A percentile compares a stretch with the other conserved stretches of the same genome.
These are phyloP conservation scores for Aulostomus chinensis DNA, from an alignment of 2,797 vertebrate species.

Conservation along the genomic window DNA sequence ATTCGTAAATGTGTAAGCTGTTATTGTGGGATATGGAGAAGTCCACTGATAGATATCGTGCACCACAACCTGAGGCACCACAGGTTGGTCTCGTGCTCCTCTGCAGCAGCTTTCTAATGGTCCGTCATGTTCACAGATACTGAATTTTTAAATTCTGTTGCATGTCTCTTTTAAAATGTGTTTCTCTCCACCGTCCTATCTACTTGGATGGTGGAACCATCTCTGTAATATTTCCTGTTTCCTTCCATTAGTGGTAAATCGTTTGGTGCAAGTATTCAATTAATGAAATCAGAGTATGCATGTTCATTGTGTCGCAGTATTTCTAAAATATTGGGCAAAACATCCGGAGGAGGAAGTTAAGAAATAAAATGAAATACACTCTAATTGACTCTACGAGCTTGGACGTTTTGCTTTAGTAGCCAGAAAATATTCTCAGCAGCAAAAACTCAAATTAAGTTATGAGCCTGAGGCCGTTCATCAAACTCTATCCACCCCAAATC, in stretches of 20 bases:
- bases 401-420: conserved; percentile 3
- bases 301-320: not conserved
- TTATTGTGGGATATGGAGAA: too few species aligned
- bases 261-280: too few species aligned
- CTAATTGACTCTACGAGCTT: conserved; percentile 23
- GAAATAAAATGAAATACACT: not conserved
- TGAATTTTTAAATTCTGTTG: conserved; percentile 24
- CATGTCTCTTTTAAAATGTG: conserved; percentile 33
- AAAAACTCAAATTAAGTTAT: too few species aligned
- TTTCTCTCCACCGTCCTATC: conserved; percentile 16
- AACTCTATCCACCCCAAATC: conserved; percentile 23
- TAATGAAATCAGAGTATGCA: too few species aligned
- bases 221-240: conserved; percentile 1
- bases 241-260: too few species aligned
- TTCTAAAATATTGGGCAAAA: not conserved
- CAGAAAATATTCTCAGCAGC: too few species aligned
- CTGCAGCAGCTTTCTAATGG: too few species aligned
- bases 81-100: too few species aligned
- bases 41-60: too few species aligned
- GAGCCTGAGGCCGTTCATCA: conserved; percentile 23
- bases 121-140: too few species aligned
- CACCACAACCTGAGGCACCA: too few species aligned
- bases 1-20: too few species aligned
- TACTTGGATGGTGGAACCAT: not conserved
- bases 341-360: not conserved